phyloP scores from a whole-genome alignment of 2,113 vertebrate species.

The Maccullochella peelii region DNA sequence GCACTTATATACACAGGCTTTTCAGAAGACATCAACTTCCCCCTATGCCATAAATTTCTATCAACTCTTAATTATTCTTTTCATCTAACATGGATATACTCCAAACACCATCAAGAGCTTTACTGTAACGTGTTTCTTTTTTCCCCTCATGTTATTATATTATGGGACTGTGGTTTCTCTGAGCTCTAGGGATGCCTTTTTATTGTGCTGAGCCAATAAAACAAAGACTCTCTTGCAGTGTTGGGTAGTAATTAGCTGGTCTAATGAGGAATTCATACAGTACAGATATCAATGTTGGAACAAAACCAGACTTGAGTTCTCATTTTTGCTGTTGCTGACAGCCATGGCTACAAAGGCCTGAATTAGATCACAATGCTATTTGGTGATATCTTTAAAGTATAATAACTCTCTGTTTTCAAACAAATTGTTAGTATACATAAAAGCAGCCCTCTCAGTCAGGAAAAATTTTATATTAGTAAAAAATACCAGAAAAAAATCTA shows the following conservation, averaged over 20 bases:
- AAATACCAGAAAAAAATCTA: constrained; percentile 1
- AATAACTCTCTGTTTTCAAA: constrained; percentile 6
- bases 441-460: neutral
- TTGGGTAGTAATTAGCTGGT: constrained; percentile 58
- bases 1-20: neutral
- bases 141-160: constrained; percentile 30
- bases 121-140: constrained; percentile 22
- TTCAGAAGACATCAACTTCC: constrained; percentile 4
- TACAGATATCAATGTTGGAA: constrained; percentile 42
- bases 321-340: constrained; percentile 33
- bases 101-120: constrained; percentile 35
- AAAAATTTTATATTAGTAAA: neutral
- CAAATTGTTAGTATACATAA: constrained; percentile 25
- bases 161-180: constrained; percentile 29
- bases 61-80: constrained; percentile 39
- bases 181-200: constrained; percentile 54
- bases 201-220: constrained; percentile 50
- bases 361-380: constrained; percentile 30
- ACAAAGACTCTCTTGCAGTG: constrained; percentile 45
- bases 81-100: constrained; percentile 41
- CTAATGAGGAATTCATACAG: constrained; percentile 55
- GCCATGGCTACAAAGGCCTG: constrained; percentile 28
- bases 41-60: constrained; percentile 19
- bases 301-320: constrained; percentile 34
- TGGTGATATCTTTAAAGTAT: constrained; percentile 11